These are phyloP conservation scores for Crenuchus spilurus DNA, from an alignment of 2,797 vertebrate genomes.

Conservation along the genomic window DNA sequence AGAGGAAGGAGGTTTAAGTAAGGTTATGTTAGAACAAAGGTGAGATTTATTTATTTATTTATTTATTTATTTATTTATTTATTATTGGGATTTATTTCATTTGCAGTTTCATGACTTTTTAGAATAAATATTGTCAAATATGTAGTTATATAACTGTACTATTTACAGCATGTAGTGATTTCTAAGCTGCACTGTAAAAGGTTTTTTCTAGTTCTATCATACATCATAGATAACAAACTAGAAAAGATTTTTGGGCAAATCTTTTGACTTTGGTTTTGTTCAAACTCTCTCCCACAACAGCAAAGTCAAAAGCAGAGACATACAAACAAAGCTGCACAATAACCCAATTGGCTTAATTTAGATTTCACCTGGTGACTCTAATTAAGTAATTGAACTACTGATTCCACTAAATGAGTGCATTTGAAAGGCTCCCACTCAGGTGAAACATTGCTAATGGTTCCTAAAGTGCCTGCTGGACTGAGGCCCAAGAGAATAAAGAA, in stretches of 20 bases:
- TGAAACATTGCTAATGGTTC: conserved; percentile 59
- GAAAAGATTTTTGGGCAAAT: no score
- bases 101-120: no score
- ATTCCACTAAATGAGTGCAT: conserved; percentile 53
- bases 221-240: no score
- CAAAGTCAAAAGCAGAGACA: neutral
- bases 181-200: neutral
- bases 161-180: neutral
- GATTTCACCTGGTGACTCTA: conserved; percentile 47
- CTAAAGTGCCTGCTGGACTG: conserved; percentile 51
- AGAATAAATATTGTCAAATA: neutral
- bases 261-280: no score
- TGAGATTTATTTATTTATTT: no score
- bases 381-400: conserved; percentile 55
- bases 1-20: neutral
- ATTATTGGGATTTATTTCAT: no score
- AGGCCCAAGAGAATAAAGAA: conserved; percentile 51
- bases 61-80: no score
- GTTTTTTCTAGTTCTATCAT: neutral
- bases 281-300: neutral
- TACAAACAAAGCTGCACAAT: conserved; percentile 8
- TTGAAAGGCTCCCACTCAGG: conserved; percentile 53
- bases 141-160: neutral
- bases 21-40: neutral
- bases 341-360: conserved; percentile 25